phyloP scores from a whole-genome alignment of 2,113 vertebrate species.

The Campylomormyrus tamandua region DNA sequence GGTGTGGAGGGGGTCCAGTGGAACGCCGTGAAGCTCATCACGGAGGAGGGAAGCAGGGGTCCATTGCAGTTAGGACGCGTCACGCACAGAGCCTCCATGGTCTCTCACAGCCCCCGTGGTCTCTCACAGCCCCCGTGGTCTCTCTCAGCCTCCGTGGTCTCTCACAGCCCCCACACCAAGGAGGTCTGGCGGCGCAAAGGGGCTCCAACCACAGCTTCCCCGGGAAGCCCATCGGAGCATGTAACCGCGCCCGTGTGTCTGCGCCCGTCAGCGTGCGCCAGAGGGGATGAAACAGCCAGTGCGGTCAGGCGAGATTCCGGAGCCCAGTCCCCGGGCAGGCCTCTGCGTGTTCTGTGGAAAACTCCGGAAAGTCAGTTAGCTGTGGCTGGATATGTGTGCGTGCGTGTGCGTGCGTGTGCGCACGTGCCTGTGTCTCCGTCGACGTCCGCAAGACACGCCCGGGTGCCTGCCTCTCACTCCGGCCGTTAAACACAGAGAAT shows the following conservation, averaged over 20 bases:
- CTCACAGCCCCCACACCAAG: not conserved
- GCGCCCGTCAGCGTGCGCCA: not conserved
- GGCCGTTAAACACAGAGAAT: not conserved
- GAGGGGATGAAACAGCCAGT: not conserved
- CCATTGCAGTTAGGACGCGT: not conserved
- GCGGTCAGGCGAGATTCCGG: not conserved
- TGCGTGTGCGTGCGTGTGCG: not conserved
- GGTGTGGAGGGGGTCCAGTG: not conserved
- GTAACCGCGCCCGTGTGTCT: not conserved
- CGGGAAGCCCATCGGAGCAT: not conserved
- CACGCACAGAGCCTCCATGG: not conserved
- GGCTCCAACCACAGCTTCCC: slow-evolving; percentile 1
- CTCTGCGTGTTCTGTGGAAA: not conserved
- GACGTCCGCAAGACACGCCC: not conserved
- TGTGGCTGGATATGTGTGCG: not conserved
- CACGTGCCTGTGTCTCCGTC: not conserved
- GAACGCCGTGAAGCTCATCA: not conserved
- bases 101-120: not conserved
- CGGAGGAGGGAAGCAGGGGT: not conserved
- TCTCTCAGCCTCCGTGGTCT: not conserved
- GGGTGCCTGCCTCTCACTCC: not conserved
- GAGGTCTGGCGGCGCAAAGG: not conserved
- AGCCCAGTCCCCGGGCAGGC: not conserved
- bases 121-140: no score
- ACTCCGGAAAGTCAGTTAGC: not conserved